Base-by-base conservation (phyloP, 2,888 invertebrate species). In the Phymatocera aterrima region DNA sequence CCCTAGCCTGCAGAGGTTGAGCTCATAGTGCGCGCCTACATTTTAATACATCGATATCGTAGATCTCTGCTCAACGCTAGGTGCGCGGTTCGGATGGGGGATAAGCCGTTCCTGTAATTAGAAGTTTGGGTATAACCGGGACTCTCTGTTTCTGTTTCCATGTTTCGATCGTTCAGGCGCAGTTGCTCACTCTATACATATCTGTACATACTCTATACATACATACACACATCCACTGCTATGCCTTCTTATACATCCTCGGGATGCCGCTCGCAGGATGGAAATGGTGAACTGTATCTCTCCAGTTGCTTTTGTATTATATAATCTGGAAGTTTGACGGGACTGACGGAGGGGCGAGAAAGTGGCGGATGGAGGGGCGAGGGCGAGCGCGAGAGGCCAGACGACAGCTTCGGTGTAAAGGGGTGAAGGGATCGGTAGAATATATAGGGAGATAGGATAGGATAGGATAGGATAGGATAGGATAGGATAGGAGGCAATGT, bases 241-340 rank as follows among this genome's bases (percentile, higher is more conserved):
- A 78, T 43, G 77, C 78, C 79, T 80, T 79, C 80, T 80, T 78
- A 77, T 80, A 10, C 48, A 77, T 64, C 75, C 74, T 61, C n/a
- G n/a, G n/a, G n/a, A 31, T 57, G 80, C n/a, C 64, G 10, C 64
- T n/a, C 37, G 3, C 37, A 34, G 48, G 31, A 72, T 80, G 82
- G 81, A 82, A 83, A 83, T 83, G 84, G 83, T 83, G 83, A 81
- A 81, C 83, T 83, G 85, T 85, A 85, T 86, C 86, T 84, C 81
- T n/a, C n/a, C n/a, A n/a, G n/a, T n/a, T 82, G 84, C 86, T 87
- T 87, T 87, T 87, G 85, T 86, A 87, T 88, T 87, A 89, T 87
- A 86, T 87, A 89, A 88, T 87, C 87, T 85, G 83, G 81, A 88
- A 88, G 86, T 88, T 88, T 88, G 88, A 87, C 87, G 83, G 85